Conservation (phyloP, 2,797 vertebrate species). For the Syndactyla subalaris region DNA sequence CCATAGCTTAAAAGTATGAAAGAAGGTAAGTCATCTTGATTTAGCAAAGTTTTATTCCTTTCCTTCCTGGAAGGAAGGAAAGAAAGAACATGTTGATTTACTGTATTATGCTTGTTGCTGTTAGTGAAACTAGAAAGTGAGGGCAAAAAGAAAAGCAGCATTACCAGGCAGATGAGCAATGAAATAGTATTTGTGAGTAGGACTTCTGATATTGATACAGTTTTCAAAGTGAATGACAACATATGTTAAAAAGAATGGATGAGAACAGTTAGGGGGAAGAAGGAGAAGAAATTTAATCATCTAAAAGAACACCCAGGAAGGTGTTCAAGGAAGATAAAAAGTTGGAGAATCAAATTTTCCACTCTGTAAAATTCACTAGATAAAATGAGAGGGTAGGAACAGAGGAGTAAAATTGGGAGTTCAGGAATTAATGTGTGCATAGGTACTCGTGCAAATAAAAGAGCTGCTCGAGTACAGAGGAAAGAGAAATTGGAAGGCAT, state of each 20-base stretch:
- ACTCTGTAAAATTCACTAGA: neutral
- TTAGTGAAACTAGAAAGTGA: neutral
- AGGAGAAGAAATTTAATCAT: neutral
- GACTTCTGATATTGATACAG: neutral
- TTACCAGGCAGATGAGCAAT: neutral
- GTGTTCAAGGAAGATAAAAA: constrained; percentile 20
- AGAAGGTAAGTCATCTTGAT: neutral
- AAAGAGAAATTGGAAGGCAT: neutral
- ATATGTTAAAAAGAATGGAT: neutral
- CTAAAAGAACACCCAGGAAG: neutral
- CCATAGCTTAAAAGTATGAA: neutral
- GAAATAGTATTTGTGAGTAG: neutral
- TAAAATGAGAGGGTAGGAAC: constrained; percentile 18
- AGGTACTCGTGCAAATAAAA: neutral
- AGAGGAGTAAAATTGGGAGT: neutral
- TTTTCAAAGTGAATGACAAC: neutral
- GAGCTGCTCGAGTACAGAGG: neutral
- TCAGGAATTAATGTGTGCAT: neutral
- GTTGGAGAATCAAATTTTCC: neutral
- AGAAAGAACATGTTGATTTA: neutral
- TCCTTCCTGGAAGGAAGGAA: neutral
- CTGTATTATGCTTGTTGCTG: neutral
- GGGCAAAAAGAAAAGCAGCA: neutral
- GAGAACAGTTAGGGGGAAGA: neutral
- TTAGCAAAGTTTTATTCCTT: neutral